phyloP scores from a whole-genome alignment of 2,888 invertebrate species.

The Ennomos fuscantarius region DNA sequence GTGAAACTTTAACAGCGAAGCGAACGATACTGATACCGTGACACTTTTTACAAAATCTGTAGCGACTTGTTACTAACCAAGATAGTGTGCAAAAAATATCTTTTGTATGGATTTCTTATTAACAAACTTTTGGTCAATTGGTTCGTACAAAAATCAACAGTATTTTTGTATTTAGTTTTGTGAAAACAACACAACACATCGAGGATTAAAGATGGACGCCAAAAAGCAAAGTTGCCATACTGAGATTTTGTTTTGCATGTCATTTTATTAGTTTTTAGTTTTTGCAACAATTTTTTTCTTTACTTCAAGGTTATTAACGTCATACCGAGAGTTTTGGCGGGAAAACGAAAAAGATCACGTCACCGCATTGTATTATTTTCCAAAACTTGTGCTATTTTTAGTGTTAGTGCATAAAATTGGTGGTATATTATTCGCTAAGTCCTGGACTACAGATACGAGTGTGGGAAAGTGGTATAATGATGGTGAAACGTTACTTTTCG shows the following conservation, averaged over 20 bases:
- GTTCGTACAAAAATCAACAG: constrained; percentile 37
- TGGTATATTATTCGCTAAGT: too few species aligned
- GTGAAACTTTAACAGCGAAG: constrained; percentile 79
- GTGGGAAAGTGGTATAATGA: too few species aligned
- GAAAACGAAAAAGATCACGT: too few species aligned
- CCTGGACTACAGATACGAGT: too few species aligned
- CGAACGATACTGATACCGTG: constrained; percentile 78
- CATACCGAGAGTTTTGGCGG: too few species aligned
- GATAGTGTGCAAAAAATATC: constrained; percentile 44
- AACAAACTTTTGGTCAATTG: constrained; percentile 30
- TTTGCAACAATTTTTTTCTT: constrained; percentile 5
- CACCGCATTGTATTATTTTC: too few species aligned
- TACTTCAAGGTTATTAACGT: background rate
- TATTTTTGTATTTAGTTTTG: constrained; percentile 62
- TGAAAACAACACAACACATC: constrained; percentile 81
- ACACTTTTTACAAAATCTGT: constrained; percentile 57
- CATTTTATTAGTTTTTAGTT: constrained; percentile 34
- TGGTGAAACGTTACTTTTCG: too few species aligned
- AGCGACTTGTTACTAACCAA: constrained; percentile 50
- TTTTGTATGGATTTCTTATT: constrained; percentile 30
- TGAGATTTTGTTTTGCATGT: constrained; percentile 55
- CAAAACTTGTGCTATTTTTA: too few species aligned
- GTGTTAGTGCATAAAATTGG: too few species aligned
- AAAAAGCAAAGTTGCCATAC: constrained; percentile 75
- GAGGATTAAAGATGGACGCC: constrained; percentile 84